Conservation (phyloP, 2,113 vertebrate species). For the Illadopsis cleaveri region DNA sequence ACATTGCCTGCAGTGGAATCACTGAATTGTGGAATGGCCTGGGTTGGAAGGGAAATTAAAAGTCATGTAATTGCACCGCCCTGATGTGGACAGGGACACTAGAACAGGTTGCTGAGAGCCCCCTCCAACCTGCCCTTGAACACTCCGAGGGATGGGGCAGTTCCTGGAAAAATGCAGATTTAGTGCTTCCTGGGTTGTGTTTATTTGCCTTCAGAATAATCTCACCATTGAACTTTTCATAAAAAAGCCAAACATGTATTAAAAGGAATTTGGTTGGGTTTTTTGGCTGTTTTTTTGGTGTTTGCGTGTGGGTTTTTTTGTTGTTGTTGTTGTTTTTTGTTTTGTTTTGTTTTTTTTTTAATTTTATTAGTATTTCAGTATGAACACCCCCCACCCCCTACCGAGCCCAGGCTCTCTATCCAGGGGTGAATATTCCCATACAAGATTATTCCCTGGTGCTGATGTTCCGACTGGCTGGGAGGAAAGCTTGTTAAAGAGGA, state of each 20-base stretch:
- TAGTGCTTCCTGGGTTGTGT: neutral
- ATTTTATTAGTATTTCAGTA: neutral
- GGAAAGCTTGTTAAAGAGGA: neutral
- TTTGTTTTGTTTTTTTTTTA: neutral
- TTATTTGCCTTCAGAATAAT: neutral
- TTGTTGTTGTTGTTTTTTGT: no score
- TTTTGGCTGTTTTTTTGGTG: neutral
- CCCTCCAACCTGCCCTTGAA: neutral
- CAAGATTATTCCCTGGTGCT: neutral
- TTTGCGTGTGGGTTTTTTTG: neutral
- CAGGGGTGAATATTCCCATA: neutral
- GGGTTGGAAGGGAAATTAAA: neutral
- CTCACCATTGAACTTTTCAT: neutral
- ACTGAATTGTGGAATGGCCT: neutral
- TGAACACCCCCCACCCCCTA: fast-evolving
- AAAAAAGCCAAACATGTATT: neutral
- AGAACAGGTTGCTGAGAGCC: neutral
- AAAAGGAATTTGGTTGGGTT: neutral
- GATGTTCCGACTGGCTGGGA: neutral
- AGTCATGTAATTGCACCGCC: neutral
- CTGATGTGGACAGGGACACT: neutral
- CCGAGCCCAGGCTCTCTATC: fast-evolving
- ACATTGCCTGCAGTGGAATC: fast-evolving
- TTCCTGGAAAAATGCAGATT: neutral
- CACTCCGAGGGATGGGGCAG: neutral